phyloP scores from a whole-genome alignment of 92 coral and sea anemone species.

The Bergia puertoricense region DNA sequence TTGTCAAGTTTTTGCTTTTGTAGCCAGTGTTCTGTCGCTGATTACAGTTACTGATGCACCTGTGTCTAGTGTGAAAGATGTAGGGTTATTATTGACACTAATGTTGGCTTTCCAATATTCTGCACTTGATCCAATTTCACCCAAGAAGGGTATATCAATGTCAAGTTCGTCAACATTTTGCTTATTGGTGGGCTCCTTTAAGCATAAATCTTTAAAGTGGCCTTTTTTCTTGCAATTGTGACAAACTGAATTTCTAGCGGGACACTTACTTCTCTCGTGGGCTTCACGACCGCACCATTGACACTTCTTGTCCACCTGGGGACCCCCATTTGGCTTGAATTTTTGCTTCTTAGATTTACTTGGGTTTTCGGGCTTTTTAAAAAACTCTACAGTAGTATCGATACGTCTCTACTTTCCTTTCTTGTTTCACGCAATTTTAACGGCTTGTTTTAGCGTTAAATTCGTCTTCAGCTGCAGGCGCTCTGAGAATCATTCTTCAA shows the following conservation, averaged over 20 bases:
- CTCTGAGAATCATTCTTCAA: slow-evolving; percentile 55
- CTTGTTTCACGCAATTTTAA: background rate
- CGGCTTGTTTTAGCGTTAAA: slow-evolving; percentile 5
- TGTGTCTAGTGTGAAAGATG: slow-evolving; percentile 30
- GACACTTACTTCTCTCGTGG: background rate
- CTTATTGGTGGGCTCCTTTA: background rate
- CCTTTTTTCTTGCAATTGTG: background rate
- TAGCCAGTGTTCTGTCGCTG: slow-evolving; percentile 3
- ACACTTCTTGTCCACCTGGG: background rate
- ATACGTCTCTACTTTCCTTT: slow-evolving; percentile 46
- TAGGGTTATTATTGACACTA: background rate
- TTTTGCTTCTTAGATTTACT: background rate
- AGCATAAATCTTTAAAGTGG: background rate
- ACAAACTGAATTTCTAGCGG: background rate
- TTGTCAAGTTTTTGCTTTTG: background rate
- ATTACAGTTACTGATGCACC: slow-evolving; percentile 35
- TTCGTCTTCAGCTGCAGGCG: slow-evolving; percentile 51
- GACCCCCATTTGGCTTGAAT: background rate
- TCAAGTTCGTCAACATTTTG: slow-evolving; percentile 8
- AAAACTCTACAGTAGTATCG: background rate
- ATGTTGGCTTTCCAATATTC: background rate
- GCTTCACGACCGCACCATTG: background rate
- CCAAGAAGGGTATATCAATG: background rate
- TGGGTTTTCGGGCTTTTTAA: background rate
- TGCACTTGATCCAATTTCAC: background rate